Percentiles rank a stretch among this genome's conserved stretches.
Conservation (phyloP, 2,797 vertebrate genomes). For the Schizopygopsis malacanthus region DNA sequence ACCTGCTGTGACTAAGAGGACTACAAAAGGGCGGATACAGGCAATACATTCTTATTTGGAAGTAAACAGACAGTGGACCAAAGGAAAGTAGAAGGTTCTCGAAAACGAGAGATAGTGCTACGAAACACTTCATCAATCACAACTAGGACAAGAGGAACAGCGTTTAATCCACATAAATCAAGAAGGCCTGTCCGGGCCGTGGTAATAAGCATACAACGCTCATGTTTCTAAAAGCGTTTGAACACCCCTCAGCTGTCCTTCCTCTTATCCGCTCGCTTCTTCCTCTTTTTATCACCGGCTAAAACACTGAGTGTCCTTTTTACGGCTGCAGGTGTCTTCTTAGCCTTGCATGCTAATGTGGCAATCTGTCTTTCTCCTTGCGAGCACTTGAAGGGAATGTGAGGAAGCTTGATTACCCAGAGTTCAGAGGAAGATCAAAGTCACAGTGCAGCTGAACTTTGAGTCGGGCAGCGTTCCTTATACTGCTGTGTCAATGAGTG, state of each 20-base stretch:
- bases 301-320: slow-evolving; percentile 41
- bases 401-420: slow-evolving; percentile 28
- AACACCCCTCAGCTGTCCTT: slow-evolving; percentile 25
- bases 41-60: slow-evolving; percentile 6
- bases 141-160: neutral
- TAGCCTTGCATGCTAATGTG: slow-evolving; percentile 47
- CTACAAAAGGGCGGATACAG: neutral
- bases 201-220: slow-evolving; percentile 26
- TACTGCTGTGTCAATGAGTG: slow-evolving; percentile 7
- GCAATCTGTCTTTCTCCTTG: slow-evolving; percentile 40
- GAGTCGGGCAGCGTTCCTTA: neutral
- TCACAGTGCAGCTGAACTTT: slow-evolving; percentile 10
- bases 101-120: slow-evolving; percentile 4
- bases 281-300: slow-evolving; percentile 9
- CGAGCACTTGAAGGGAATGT: slow-evolving; percentile 4
- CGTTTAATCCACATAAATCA: slow-evolving; percentile 19
- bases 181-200: neutral
- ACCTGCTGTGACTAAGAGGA: neutral
- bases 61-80: neutral
- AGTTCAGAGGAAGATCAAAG: slow-evolving; percentile 35
- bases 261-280: neutral
- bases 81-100: slow-evolving; percentile 22
- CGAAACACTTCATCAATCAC: slow-evolving; percentile 18
- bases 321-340: slow-evolving; percentile 33
- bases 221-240: slow-evolving; percentile 30